These are phyloP conservation scores for Anthonomus grandis DNA, from an alignment of 1,140 invertebrate genomes.

Conservation along the genomic window DNA sequence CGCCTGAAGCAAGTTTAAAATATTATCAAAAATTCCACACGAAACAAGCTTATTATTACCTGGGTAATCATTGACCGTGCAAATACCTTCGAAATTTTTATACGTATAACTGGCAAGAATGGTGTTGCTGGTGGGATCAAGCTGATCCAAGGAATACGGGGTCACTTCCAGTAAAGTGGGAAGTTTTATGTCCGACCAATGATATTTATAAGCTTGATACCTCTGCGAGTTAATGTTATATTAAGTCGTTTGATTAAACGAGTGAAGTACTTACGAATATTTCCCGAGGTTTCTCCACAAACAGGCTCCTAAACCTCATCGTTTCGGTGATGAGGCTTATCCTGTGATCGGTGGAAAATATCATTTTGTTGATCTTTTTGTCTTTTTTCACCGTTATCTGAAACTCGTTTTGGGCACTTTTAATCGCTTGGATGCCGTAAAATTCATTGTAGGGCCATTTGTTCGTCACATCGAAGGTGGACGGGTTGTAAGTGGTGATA, in stretches of 20 bases:
- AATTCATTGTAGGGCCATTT: conserved; percentile 86
- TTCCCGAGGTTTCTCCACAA: conserved; percentile 77
- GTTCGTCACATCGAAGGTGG: conserved; percentile 93
- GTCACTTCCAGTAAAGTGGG: conserved; percentile 88
- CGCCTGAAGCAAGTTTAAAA: conserved; percentile 51
- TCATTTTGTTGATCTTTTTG: conserved; percentile 90
- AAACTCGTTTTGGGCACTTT: conserved; percentile 64
- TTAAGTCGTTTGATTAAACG: background rate
- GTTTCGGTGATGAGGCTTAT: conserved; percentile 89
- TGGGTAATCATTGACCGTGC: conserved; percentile 57
- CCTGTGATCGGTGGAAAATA: conserved; percentile 95
- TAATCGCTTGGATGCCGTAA: conserved; percentile 68
- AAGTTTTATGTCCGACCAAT: conserved; percentile 89
- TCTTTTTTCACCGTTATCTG: conserved; percentile 85
- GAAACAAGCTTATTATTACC: conserved; percentile 22
- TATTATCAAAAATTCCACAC: background rate
- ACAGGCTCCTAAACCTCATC: conserved; percentile 73
- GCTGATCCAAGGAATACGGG: conserved; percentile 83
- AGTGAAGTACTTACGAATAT: conserved; percentile 58
- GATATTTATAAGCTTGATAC: conserved; percentile 90
- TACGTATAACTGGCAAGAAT: conserved; percentile 86
- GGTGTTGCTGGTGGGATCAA: conserved; percentile 79
- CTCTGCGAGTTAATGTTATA: conserved; percentile 58
- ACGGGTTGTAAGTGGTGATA: conserved; percentile 96
- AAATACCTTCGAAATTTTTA: conserved; percentile 85